Evolutionary conservation across 1,140 invertebrate genomes (phyloP).

Genomic region (Cheumatopsyche charites): DNA sequence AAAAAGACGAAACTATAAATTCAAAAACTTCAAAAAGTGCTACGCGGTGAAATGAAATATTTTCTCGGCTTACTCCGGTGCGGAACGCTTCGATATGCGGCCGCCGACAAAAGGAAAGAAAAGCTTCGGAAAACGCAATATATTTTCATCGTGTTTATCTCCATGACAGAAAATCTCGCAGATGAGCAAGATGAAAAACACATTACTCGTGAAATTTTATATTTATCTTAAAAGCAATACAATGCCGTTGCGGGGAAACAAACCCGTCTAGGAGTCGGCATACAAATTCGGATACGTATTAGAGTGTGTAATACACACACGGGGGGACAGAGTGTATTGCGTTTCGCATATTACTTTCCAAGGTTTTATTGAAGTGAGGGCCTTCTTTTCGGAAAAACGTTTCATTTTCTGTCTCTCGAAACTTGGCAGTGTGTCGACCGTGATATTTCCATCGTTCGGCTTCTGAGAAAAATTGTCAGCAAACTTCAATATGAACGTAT

Average conservation of each 20-base stretch:
- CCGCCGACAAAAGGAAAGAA: conserved; percentile 13
- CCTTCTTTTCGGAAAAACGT: conserved; percentile 2
- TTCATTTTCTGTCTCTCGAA: conserved; percentile 26
- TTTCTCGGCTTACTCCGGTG: neutral
- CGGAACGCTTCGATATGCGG: neutral
- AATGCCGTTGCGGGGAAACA: neutral
- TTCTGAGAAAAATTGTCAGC: neutral
- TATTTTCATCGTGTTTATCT: conserved; percentile 32
- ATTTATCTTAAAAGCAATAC: conserved; percentile 36
- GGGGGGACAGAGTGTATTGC: conserved; percentile 16
- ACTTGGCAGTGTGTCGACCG: conserved; percentile 27
- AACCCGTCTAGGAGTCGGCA: neutral
- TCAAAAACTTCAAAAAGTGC: conserved; percentile 21
- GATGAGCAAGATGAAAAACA: conserved; percentile 35
- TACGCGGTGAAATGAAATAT: conserved; percentile 22
- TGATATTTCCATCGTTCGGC: neutral
- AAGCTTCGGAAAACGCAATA: conserved; percentile 26
- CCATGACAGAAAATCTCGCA: conserved; percentile 26
- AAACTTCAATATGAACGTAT: neutral
- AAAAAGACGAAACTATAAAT: conserved; percentile 25
- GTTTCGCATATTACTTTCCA: conserved; percentile 23
- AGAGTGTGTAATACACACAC: neutral
- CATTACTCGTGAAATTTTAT: conserved; percentile 34
- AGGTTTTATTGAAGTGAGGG: conserved; percentile 15
- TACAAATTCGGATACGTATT: neutral